Base-by-base conservation (phyloP, 2,888 invertebrate species). In the Andrena minutula region DNA sequence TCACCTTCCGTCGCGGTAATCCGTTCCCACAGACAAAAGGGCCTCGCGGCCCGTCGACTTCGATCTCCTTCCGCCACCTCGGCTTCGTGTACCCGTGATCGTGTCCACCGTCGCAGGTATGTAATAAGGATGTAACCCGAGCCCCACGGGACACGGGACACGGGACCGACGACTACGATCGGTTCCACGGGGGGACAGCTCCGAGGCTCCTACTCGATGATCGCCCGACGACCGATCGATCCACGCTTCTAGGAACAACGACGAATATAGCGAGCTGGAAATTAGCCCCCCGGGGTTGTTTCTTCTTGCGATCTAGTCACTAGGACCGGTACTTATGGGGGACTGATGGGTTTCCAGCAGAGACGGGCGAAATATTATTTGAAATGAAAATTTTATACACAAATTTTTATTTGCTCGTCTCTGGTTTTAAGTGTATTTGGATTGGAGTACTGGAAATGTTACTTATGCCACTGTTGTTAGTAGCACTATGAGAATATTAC, bases 71-170 rank as follows among this genome's bases (percentile, higher is more conserved):
- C 83, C 83, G 69, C 75, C 84, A 79, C 72, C 76, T 83, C 81
- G 82, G 87, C 89, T 87, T 85, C 23, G 82, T 86, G 64, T 89
- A 82, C 84, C 87, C 88, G 85, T 87, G 86, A 84, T 89, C 90
- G 86, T 89, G 89, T 89, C 83, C 76, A 71, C 80, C 88, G 87
- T 86, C 56, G 89, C 91, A 89, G 89, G 85, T 90, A 89, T 90
- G 91, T 93, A 93, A 93, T 93, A 93, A 93, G 93, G 93, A 92
- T 93, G 93, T 93, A 93, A 93, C 91, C 90, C 87, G 93, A 93
- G 92, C 90, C 77, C 90, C 89, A 84, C 86, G 89, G 84, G 89
- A 82, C 89, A 84, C 86, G 89, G 84, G 89, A 82, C 74, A 85
- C 63, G 53, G 58, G 74, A 68, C 63, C 16, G 63, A 26, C 12